Evolutionary conservation across 2,113 vertebrate genomes (phyloP), one percentile per base, ranked within the genome.

Genomic region (Hemicordylus capensis): DNA sequence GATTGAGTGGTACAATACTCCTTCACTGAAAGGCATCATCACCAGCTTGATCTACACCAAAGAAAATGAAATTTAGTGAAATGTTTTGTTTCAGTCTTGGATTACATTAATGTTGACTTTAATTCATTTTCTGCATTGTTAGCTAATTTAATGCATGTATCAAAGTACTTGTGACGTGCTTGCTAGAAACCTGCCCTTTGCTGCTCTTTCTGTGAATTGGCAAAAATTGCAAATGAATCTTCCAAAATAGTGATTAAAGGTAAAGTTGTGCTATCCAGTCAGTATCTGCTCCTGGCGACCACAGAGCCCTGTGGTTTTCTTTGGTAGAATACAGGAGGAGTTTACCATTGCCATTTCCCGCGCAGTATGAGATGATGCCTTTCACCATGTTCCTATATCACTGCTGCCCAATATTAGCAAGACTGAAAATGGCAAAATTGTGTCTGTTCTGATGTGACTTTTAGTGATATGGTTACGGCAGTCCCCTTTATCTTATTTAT

Each of bases 121-220:
- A 37, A 39, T 3, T 78, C 54, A 61, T 20, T 14, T 37, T 59
- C 42, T 85, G 39, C 14, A 24, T 14, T 42, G 10, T 4, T 46
- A 31, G 22, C 15, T 64, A 66, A 66, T 34, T 42, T 79, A 78
- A 70, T 70, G 37, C n/a, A 48, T 73, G 66, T 9, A 48, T 46
- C 56, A 39, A 37, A 54, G 14, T 51, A 80, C 3, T 70, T 34
- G n/a, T 19, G 44, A 70, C 15, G 39, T 72, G 56, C 26, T 4
- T 80, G 67, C 39, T 26, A 4, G 46, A 73, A 85, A 73, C 67
- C 46, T 86, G 85, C 74, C 77, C 77, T 85, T 76, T 75, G n/a
- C 26, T 80, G 85, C 59, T 73, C 8, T 54, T 66, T 39, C 9
- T 22, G 24, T 75, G 46, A 74, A 80, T n/a, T 74, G 58, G 34